Evolutionary conservation across 30 jellyfish, hydroid and myxozoan genomes (phyloP).

Genomic region (Pelagia noctiluca): DNA sequence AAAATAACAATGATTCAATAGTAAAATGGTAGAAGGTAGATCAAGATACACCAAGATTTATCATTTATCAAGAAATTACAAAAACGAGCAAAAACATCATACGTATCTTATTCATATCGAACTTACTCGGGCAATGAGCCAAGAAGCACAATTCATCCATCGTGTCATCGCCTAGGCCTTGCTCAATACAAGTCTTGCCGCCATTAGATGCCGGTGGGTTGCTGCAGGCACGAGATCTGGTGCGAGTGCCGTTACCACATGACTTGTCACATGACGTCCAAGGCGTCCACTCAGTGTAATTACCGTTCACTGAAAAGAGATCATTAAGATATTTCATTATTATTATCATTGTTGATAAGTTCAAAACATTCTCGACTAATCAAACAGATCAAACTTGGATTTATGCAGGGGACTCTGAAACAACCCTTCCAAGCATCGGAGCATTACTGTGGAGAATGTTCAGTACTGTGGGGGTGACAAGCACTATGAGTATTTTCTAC

Average conservation of each 20-base stretch:
- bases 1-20: too few relatives aligned
- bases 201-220: conserved; percentile 83
- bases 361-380: too few relatives aligned
- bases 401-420: too few relatives aligned
- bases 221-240: conserved; percentile 73
- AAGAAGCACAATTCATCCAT: conserved; percentile 76
- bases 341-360: too few relatives aligned
- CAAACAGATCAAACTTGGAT: too few relatives aligned
- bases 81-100: not conserved
- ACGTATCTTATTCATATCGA: too few relatives aligned
- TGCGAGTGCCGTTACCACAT: conserved; percentile 79
- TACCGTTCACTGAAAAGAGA: conserved; percentile 59
- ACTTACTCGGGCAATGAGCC: conserved; percentile 77
- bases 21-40: too few relatives aligned
- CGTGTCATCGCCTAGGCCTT: conserved; percentile 79
- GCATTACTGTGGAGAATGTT: too few relatives aligned
- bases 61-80: not conserved
- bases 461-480: too few relatives aligned
- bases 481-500: too few relatives aligned
- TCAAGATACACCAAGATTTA: too few relatives aligned
- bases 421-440: too few relatives aligned
- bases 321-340: not conserved
- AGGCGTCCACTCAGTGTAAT: conserved; percentile 68
- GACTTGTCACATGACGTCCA: conserved; percentile 81
- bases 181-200: conserved; percentile 80